phyloP scores from a whole-genome alignment of 1,140 invertebrate genomes.

The Lordiphosa stackelbergi region DNA sequence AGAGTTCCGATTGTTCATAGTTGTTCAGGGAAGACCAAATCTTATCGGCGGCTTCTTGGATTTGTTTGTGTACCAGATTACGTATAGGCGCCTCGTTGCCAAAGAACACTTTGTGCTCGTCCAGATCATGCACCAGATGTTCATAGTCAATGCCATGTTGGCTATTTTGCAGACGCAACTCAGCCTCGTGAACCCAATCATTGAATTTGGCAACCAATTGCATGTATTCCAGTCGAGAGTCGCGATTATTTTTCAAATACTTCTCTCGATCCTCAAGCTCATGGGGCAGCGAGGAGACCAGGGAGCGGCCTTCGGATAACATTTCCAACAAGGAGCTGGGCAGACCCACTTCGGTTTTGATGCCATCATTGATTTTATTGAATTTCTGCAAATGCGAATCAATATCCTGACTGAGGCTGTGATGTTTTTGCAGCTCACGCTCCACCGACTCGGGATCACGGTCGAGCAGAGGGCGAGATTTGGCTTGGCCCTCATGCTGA shows the following conservation, averaged over 20 bases:
- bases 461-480: slow-evolving; percentile 88
- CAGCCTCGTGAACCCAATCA: slow-evolving; percentile 91
- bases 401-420: slow-evolving; percentile 83
- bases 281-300: slow-evolving; percentile 86
- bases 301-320: slow-evolving; percentile 87
- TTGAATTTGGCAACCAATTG: slow-evolving; percentile 86
- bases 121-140: slow-evolving; percentile 87
- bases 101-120: slow-evolving; percentile 92
- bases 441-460: slow-evolving; percentile 88
- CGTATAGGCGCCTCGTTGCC: slow-evolving; percentile 86
- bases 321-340: slow-evolving; percentile 88
- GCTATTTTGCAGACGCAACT: slow-evolving; percentile 85
- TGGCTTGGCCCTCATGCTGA: slow-evolving; percentile 88
- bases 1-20: slow-evolving; percentile 88
- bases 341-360: slow-evolving; percentile 86
- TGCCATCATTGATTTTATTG: slow-evolving; percentile 81
- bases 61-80: slow-evolving; percentile 87
- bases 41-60: slow-evolving; percentile 89
- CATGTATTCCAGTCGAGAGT: slow-evolving; percentile 86
- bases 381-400: slow-evolving; percentile 85
- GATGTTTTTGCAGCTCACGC: slow-evolving; percentile 88
- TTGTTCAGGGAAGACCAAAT: slow-evolving; percentile 90
- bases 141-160: slow-evolving; percentile 93
- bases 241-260: slow-evolving; percentile 88
- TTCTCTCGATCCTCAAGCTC: slow-evolving; percentile 88